Percentiles rank a stretch among this genome's conserved stretches.
phyloP scores from a whole-genome alignment of 2,797 vertebrate genomes.

The Bovichtus variegatus region DNA sequence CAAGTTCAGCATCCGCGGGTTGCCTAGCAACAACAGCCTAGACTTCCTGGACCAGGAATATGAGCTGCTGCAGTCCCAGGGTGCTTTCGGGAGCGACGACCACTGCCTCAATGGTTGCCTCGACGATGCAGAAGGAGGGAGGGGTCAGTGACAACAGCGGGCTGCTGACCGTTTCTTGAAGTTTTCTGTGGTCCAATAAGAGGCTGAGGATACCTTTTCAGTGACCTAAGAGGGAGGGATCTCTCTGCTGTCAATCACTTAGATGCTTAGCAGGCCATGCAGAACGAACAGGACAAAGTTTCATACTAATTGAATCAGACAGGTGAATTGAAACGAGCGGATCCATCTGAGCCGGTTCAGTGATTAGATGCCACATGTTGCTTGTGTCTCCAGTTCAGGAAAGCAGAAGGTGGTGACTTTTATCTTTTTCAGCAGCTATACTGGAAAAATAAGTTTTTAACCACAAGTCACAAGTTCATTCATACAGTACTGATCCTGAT shows the following conservation, averaged over 20 bases:
- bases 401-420: slow-evolving; percentile 66
- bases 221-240: slow-evolving; percentile 59
- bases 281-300: slow-evolving; percentile 55
- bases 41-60: slow-evolving; percentile 98
- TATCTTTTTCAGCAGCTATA: slow-evolving; percentile 67
- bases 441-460: slow-evolving; percentile 65
- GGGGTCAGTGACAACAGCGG: slow-evolving; percentile 76
- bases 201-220: slow-evolving; percentile 73
- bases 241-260: slow-evolving; percentile 73
- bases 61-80: slow-evolving; percentile 88
- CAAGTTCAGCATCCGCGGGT: slow-evolving; percentile 96
- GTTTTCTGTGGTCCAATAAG: slow-evolving; percentile 66
- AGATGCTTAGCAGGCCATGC: slow-evolving; percentile 70
- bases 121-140: slow-evolving; percentile 77
- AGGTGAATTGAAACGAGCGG: slow-evolving; percentile 56
- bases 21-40: slow-evolving; percentile 98
- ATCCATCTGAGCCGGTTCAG: slow-evolving; percentile 64
- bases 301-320: slow-evolving; percentile 59
- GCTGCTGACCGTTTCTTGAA: slow-evolving; percentile 33
- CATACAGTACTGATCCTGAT: slow-evolving; percentile 63
- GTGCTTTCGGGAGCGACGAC: slow-evolving; percentile 83
- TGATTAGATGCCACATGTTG: slow-evolving; percentile 72
- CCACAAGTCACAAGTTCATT: slow-evolving; percentile 56
- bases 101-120: slow-evolving; percentile 90
- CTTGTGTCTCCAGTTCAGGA: slow-evolving; percentile 71